Evolutionary conservation across 2,888 invertebrate species (phyloP), one percentile per base, ranked within the genome.

Genomic region (Eupithecia vulgata): DNA sequence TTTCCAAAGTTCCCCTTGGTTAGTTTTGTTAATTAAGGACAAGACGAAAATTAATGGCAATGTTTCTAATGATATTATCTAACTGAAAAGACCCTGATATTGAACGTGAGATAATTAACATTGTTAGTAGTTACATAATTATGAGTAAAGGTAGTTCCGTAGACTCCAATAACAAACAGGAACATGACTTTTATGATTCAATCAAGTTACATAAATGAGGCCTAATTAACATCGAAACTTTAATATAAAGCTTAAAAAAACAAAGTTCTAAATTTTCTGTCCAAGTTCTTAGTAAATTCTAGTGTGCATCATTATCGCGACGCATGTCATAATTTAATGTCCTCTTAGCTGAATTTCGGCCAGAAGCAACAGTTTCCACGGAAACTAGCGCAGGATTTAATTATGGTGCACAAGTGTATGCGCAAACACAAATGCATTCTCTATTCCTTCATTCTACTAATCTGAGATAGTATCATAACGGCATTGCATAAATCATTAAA

Each of bases 71-170:
- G 2, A n/a, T 35, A 37, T 64, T 64, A 64, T 35, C 62, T 64
- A 64, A 64, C 37, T 21, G 62, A 64, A 35, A 21, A 64, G 37
- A 12, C 62, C 62, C 62, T 64, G 62, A 64, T 64, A 64, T 64
- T 64, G 62, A 64, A 64, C 37, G n/a, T 64, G 12, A 64, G 35
- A n/a, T 37, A 64, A 64, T 64, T 64, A 64, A n/a, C 62, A 37
- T 64, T 10, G 62, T 64, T 61, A 61, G 62, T 8, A 57, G 57
- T 57, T 57, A 35, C 34, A 34, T 35, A 35, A 64, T 37, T n/a
- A 21, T 35, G 62, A 34, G 12, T n/a, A 17, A n/a, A 12, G 57
- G 25, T 37, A 12, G 12, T 64, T 64, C 37, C 37, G 62, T 12
- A n/a, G 5, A 25, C 25, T 25, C 13, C 10, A 35, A 21, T 0